phyloP scores from a whole-genome alignment of 2,888 invertebrate genomes.

The Lypha dubia region DNA sequence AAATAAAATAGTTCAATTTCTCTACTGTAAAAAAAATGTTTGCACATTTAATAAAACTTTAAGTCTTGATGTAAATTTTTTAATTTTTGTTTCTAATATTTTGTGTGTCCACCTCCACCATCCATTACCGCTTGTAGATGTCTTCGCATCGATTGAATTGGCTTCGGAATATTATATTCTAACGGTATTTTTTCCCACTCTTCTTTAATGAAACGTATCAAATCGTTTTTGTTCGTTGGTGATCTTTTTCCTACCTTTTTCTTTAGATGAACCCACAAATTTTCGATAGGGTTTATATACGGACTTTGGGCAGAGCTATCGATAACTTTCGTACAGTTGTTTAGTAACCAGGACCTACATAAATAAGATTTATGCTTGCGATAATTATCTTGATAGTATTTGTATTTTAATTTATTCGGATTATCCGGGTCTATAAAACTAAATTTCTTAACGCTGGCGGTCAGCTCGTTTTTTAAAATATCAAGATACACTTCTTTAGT shows the following conservation, averaged over 20 bases:
- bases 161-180: no score
- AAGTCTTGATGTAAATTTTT: background rate
- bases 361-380: conserved; percentile 18
- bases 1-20: background rate
- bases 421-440: conserved; percentile 21
- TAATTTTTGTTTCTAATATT: background rate
- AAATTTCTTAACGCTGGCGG: conserved; percentile 19
- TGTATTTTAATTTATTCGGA: conserved; percentile 16
- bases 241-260: background rate
- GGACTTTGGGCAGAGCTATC: background rate
- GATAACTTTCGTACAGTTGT: conserved; percentile 10
- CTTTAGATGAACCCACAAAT: background rate
- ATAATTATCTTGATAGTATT: conserved; percentile 33
- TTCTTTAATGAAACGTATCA: no score
- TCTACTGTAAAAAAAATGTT: conserved; percentile 1
- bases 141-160: no score
- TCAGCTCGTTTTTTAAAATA: no score
- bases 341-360: conserved; percentile 17
- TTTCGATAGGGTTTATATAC: background rate
- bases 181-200: background rate
- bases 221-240: no score
- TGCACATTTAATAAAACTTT: background rate
- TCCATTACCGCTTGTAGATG: background rate
- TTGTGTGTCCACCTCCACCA: background rate
- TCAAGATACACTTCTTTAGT: no score